Base-by-base conservation (phyloP, 2,797 vertebrate genomes). In the Bradypus variegatus region DNA sequence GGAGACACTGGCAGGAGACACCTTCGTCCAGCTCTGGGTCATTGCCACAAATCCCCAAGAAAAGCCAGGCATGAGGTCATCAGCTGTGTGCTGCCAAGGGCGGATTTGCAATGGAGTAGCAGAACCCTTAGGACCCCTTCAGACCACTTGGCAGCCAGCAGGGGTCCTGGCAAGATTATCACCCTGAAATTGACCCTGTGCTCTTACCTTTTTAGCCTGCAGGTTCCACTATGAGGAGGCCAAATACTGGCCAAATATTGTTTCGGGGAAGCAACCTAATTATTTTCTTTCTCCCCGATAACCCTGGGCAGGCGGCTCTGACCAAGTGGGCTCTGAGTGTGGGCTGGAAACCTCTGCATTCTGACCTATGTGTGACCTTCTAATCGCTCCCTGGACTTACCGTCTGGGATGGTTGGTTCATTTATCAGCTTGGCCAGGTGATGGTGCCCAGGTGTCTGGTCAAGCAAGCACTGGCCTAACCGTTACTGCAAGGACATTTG, bases 81-180 rank as follows among this genome's bases (percentile, higher is more conserved):
- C 5, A 53, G 53, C 67, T 15, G n/a, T 64, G 75, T 4, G 62
- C 78, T 7, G 48, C 86, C 21, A 27, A 50, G 67, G 36, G 7
- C 64, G 23, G 81, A 21, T 62, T 62, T 48, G 38, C 0, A 18
- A n/a, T n/a, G 6, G 15, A 23, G 87, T 0, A 27, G 41, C 4
- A 25, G n/a, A 36, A 1, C 5, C 55, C 29, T 3, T 29, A 14
- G 72, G 41, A 75, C 41, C 45, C 29, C 48, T 38, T 27, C 3
- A 45, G 0, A 12, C 25, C 23, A n/a, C n/a, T n/a, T n/a, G n/a
- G n/a, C n/a, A n/a, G n/a, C 4, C 50, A 11, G 9, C 21, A 1
- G 0, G 65, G 25, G 1, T 2, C 53, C 45, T 0, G 0, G 23
- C 38, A 5, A 31, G 64, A 31, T 2, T 0, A 3, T 5, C 4